These are phyloP conservation scores for Sander lucioperca DNA, from an alignment of 2,113 vertebrate genomes.

Conservation along the genomic window DNA sequence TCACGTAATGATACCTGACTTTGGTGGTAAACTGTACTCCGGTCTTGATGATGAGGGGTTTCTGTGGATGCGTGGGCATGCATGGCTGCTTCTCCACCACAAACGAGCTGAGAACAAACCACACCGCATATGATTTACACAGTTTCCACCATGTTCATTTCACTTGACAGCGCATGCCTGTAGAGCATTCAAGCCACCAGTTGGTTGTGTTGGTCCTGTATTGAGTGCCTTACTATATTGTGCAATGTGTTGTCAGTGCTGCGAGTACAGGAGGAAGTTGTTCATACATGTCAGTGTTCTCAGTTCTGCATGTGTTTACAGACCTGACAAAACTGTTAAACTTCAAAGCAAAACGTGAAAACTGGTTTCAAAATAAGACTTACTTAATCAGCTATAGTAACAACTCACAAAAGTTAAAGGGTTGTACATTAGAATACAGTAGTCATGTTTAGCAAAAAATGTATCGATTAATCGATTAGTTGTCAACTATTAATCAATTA, in stretches of 20 bases:
- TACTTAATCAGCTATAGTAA: not conserved
- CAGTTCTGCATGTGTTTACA: not conserved
- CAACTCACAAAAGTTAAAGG: not conserved
- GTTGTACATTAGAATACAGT: not conserved
- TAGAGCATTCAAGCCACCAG: not conserved
- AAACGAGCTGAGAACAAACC: slow-evolving; percentile 87
- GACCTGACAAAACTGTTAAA: not conserved
- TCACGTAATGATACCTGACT: slow-evolving; percentile 87
- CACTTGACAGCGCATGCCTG: not conserved
- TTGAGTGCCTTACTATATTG: not conserved
- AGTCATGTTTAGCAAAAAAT: no score
- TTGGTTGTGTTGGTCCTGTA: not conserved
- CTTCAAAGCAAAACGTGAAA: not conserved
- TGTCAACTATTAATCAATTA: no score
- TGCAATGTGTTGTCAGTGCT: not conserved
- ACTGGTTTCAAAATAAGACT: no score
- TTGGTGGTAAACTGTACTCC: slow-evolving; percentile 97
- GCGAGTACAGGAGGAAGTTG: not conserved
- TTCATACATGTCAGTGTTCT: not conserved
- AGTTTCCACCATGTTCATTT: not conserved
- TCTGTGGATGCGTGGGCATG: slow-evolving; percentile 97
- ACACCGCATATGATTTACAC: not conserved
- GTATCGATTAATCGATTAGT: no score
- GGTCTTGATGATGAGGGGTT: slow-evolving; percentile 96
- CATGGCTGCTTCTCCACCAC: slow-evolving; percentile 98